These are phyloP conservation scores for Moxostoma hubbsi DNA, from an alignment of 2,797 vertebrate genomes.

Conservation along the genomic window DNA sequence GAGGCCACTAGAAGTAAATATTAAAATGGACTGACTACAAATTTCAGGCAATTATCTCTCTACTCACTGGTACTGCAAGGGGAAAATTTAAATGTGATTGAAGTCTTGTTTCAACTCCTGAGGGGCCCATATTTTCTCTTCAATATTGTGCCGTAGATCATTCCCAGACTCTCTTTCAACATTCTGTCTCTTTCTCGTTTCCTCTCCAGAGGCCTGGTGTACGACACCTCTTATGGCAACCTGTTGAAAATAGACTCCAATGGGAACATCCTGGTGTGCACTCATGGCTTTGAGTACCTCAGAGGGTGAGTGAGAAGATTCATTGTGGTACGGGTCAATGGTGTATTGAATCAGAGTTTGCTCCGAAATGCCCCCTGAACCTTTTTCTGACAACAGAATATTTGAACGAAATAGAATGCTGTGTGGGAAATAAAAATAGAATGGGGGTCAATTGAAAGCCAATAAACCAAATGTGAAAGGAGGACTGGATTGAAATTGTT, in stretches of 20 bases:
- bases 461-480: background rate
- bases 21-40: background rate
- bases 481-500: too few species aligned
- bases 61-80: too few species aligned
- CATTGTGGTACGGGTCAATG: slow-evolving; percentile 18
- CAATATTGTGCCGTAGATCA: background rate
- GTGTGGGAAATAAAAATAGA: background rate
- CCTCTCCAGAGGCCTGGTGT: slow-evolving; percentile 81
- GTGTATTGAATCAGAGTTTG: slow-evolving; percentile 6
- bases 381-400: slow-evolving; percentile 24
- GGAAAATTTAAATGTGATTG: too few species aligned
- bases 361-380: slow-evolving; percentile 25
- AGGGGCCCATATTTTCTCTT: background rate
- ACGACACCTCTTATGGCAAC: slow-evolving; percentile 81
- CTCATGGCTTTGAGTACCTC: slow-evolving; percentile 78
- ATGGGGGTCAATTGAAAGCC: background rate
- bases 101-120: too few species aligned
- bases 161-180: background rate
- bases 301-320: slow-evolving; percentile 65
- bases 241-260: slow-evolving; percentile 89
- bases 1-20: slow-evolving; percentile 7
- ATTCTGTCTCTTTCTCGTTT: slow-evolving; percentile 3
- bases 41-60: background rate
- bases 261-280: slow-evolving; percentile 84
- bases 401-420: slow-evolving; percentile 5